Evolutionary conservation across 2,888 invertebrate genomes (phyloP).

Genomic region (Hydrotaea diabolus): DNA sequence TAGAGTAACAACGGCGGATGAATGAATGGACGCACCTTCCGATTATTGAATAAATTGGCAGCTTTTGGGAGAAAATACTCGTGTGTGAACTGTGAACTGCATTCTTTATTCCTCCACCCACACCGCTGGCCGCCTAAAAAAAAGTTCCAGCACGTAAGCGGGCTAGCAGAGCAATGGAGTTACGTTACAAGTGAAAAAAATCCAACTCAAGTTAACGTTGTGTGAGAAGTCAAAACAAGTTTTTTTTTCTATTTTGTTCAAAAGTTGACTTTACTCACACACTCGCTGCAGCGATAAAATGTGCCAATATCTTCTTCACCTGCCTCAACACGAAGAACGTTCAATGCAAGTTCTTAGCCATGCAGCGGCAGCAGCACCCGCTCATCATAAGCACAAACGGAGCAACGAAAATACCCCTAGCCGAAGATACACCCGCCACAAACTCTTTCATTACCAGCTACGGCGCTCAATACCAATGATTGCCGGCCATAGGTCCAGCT

Average conservation of each 20-base stretch:
- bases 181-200: background rate
- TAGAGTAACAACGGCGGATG: too few species aligned
- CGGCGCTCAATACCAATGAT: slow-evolving; percentile 45
- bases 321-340: slow-evolving; percentile 23
- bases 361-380: too few species aligned
- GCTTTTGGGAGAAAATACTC: background rate
- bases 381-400: background rate
- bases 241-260: background rate
- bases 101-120: background rate
- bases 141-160: background rate
- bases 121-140: background rate
- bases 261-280: background rate
- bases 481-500: slow-evolving; percentile 31
- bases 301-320: slow-evolving; percentile 54
- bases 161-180: slow-evolving; percentile 20
- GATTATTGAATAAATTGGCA: slow-evolving; percentile 22
- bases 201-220: background rate
- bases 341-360: slow-evolving; percentile 15
- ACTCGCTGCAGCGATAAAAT: slow-evolving; percentile 41
- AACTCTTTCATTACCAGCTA: background rate
- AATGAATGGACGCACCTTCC: slow-evolving; percentile 38
- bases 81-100: background rate
- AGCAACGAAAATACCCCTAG: background rate
- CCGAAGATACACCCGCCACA: background rate
- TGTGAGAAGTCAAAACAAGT: background rate